Base-by-base conservation (phyloP, 2,888 invertebrate genomes). In the Patella caerulea region DNA sequence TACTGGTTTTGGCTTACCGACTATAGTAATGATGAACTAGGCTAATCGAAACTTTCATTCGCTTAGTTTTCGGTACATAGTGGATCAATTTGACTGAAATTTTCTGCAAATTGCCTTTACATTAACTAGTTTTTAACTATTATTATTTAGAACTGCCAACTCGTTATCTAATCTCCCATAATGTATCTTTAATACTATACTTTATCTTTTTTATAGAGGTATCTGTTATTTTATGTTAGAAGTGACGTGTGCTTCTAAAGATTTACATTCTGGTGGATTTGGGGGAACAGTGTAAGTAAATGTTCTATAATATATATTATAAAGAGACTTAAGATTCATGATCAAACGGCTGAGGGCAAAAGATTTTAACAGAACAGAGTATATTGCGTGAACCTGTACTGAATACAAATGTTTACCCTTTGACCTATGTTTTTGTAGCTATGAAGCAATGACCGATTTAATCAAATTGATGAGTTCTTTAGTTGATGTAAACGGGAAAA, bases 251-350 rank as follows among this genome's bases (percentile, higher is more conserved):
- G 96, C 98, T 15, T 92, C 93, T 65, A 97, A 96, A 93, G 99
- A 99, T 93, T 93, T 99, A 72, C 99, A 99, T 91, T 98, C 98
- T 90, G 99, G 99, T 34, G 95, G 96, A 5, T 98, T 95, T 92
- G 99, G 99, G 75, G 99, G 99, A 75, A 95, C 96, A 74, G 96
- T 99, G 93, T 96, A 94, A 93, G 94, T 93, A 52, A 7, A 56
- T n/a, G 55, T 79, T n/a, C 2, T 52, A n/a, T 72, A 29, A 15
- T 24, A 45, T 34, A 34, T 34, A 34, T 34, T 34, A 34, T 34
- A 34, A 45, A 9, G 45, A 0, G 65, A n/a, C 65, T 11, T 65
- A 1, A 65, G 0, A 65, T 7, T 65, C 65, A 12, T n/a, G n/a
- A n/a, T 1, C n/a, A 19, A n/a, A 65, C 11, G 19, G 7, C 19